Evolutionary conservation across 2,797 vertebrate species (phyloP).

Genomic region (Oryzias dopingdopingensis): DNA sequence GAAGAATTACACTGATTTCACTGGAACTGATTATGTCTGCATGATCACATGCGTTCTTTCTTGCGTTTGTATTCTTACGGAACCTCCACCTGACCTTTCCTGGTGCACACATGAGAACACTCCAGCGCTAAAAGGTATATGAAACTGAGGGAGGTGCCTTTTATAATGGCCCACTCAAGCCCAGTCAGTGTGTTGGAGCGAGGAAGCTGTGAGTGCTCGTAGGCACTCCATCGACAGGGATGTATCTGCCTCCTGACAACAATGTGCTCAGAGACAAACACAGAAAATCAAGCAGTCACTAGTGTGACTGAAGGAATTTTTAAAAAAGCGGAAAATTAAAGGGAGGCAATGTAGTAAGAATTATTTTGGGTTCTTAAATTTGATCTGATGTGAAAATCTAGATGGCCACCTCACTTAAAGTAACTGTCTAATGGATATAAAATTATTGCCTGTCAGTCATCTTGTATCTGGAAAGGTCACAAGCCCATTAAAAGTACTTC

Average conservation of each 20-base stretch:
- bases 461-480: too few relatives aligned
- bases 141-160: constrained; percentile 23
- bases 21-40: constrained; percentile 42
- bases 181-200: constrained; percentile 3
- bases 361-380: too few relatives aligned
- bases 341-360: too few relatives aligned
- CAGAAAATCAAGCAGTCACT: constrained; percentile 6
- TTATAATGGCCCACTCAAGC: constrained; percentile 50
- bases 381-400: too few relatives aligned
- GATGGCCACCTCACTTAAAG: too few relatives aligned
- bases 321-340: too few relatives aligned
- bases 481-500: too few relatives aligned
- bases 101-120: constrained; percentile 22
- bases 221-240: constrained; percentile 8
- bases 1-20: constrained; percentile 72
- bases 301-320: neutral
- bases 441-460: too few relatives aligned
- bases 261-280: constrained; percentile 10
- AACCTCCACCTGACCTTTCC: constrained; percentile 43
- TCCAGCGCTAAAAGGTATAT: constrained; percentile 33
- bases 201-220: constrained; percentile 26
- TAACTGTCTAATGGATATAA: too few relatives aligned
- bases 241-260: constrained; percentile 34
- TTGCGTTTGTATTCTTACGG: constrained; percentile 2
- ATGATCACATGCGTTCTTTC: constrained; percentile 17